Conservation (phyloP, 2,113 vertebrate genomes). For the Dasypus novemcinctus region DNA sequence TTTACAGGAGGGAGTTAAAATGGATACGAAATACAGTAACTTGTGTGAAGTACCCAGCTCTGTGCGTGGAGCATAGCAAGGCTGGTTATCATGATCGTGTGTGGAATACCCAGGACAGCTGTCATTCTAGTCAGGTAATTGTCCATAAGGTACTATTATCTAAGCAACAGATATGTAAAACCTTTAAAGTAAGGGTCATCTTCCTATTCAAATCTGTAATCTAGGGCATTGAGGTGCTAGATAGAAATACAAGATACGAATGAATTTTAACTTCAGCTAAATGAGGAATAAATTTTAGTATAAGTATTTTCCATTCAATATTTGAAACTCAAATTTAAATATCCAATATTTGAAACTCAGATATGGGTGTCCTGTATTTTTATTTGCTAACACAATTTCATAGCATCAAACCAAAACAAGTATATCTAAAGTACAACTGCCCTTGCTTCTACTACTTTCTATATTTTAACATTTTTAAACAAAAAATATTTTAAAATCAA, state of each 20-base stretch:
- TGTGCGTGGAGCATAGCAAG: neutral
- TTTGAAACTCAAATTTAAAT: neutral
- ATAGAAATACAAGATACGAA: neutral
- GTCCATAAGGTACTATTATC: neutral
- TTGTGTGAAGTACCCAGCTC: neutral
- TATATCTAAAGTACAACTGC: neutral
- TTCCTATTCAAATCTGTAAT: neutral
- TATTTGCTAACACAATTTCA: neutral
- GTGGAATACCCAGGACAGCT: neutral
- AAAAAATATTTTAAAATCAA: neutral
- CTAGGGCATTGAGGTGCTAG: neutral
- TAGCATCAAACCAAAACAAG: neutral
- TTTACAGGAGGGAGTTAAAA: neutral
- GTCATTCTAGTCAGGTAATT: neutral
- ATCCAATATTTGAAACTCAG: too few relatives aligned
- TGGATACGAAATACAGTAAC: neutral
- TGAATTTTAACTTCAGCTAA: neutral
- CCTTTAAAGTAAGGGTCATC: neutral
- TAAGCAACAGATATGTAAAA: neutral
- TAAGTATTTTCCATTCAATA: neutral
- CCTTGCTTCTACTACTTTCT: neutral
- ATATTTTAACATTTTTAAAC: neutral
- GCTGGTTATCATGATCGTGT: neutral
- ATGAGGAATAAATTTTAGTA: neutral
- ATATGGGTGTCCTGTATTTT: neutral